These are phyloP conservation scores for Ostrea edulis DNA, from an alignment of 1,140 invertebrate genomes.

Conservation along the genomic window DNA sequence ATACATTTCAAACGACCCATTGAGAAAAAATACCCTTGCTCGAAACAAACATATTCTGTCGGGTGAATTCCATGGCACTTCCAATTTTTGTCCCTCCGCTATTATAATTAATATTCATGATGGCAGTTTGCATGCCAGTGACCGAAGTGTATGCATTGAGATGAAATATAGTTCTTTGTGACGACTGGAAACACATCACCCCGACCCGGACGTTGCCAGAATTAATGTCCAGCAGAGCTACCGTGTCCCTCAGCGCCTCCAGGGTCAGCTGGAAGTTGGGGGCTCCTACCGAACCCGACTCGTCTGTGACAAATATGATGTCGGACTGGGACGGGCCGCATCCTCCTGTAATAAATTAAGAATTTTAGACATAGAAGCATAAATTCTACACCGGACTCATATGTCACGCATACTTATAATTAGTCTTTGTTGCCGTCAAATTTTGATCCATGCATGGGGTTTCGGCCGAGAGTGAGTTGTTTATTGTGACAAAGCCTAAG, in stretches of 20 bases:
- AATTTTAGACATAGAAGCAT: no score
- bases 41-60: constrained; percentile 17
- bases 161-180: constrained; percentile 36
- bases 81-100: constrained; percentile 25
- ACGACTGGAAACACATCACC: not conserved
- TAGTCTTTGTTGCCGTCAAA: no score
- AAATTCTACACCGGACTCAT: no score
- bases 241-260: not conserved
- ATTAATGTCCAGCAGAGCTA: not conserved
- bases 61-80: not conserved
- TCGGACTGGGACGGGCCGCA: not conserved
- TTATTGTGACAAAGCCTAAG: no score
- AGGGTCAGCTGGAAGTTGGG: constrained; percentile 13
- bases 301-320: constrained; percentile 37
- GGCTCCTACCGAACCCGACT: constrained; percentile 17
- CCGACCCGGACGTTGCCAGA: constrained; percentile 12
- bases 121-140: not conserved
- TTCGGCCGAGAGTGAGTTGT: no score
- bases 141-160: not conserved
- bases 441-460: no score
- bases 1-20: not conserved
- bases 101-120: constrained; percentile 7
- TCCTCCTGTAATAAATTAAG: not conserved
- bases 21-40: not conserved
- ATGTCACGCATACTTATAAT: no score